These are phyloP conservation scores for Columba janthina DNA, from an alignment of 2,113 vertebrate genomes.

Conservation along the genomic window DNA sequence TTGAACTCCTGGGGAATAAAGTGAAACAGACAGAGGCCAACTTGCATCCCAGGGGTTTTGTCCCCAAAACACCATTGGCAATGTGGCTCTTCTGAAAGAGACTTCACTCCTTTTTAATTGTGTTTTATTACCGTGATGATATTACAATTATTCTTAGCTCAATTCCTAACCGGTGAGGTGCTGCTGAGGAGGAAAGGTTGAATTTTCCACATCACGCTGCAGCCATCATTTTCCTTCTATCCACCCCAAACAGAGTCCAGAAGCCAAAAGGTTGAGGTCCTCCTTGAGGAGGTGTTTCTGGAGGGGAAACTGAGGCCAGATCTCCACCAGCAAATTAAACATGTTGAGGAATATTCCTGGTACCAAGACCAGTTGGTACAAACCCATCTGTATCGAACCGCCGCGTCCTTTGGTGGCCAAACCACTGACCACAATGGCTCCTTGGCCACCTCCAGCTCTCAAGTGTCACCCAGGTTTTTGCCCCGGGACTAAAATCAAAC, in stretches of 20 bases:
- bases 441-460: background rate
- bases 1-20: background rate
- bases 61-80: background rate
- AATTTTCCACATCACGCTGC: background rate
- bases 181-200: background rate
- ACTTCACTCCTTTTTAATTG: background rate
- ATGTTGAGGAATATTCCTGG: fast-evolving
- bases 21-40: background rate
- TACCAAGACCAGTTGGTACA: background rate
- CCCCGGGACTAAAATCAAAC: background rate
- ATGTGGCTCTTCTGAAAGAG: background rate
- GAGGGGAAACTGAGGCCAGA: background rate
- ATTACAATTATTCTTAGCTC: background rate
- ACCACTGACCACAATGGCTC: background rate
- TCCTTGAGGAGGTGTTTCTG: background rate
- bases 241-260: background rate
- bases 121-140: fast-evolving
- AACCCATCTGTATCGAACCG: background rate
- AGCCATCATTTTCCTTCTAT: background rate
- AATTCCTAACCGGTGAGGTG: background rate
- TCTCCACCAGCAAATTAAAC: background rate
- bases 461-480: background rate
- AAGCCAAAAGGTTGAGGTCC: background rate
- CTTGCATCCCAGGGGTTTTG: background rate
- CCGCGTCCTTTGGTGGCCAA: background rate